Base-by-base conservation (phyloP, 2,113 vertebrate species). In the Bubalus kerabau region DNA sequence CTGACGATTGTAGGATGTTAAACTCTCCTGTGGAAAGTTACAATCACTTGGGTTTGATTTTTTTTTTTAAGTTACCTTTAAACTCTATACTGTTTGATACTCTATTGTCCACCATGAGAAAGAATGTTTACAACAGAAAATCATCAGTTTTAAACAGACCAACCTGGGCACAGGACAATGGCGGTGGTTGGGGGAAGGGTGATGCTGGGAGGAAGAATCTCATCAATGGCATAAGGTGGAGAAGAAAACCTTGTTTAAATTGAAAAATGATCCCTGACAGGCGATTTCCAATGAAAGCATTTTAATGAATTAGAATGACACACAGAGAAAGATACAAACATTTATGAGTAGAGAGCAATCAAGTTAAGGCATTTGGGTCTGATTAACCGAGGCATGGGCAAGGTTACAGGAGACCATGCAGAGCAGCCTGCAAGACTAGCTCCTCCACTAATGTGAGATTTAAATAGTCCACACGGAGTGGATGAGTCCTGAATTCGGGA, bases 21-120 rank as follows among this genome's bases (percentile, higher is more conserved):
- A 98, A 98, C 97, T 98, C 97, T 97, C 95, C 96, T 96, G 90
- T 95, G 97, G 94, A 98, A 98, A 98, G 94, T 98, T 98, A 98
- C 97, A 96, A 97, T 98, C 94, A 87, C 93, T 98, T 86, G 96
- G 95, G 95, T 97, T 97, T 93, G 87, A 76, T 97, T 97, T 78
- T 98, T 97, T 60, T 98, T 32, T 96, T n/a, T 43, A 82, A 94
- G 43, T 54, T 46, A 98, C 88, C 98, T 95, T 97, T 86, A 93
- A 78, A 88, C 93, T 97, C 97, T 97, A 86, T 90, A 92, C 88
- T 88, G 71, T 97, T 97, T 98, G 97, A 97, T 98, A 93, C 89
- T 87, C 28, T 67, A 88, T 96, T 95, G 91, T 94, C 91, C 85
- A 81, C 97, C 97, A 93, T 95, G 98, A 85, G 78, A 76, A 59